phyloP scores from a whole-genome alignment of 2,113 vertebrate species.

The Oncorhynchus clarkii region DNA sequence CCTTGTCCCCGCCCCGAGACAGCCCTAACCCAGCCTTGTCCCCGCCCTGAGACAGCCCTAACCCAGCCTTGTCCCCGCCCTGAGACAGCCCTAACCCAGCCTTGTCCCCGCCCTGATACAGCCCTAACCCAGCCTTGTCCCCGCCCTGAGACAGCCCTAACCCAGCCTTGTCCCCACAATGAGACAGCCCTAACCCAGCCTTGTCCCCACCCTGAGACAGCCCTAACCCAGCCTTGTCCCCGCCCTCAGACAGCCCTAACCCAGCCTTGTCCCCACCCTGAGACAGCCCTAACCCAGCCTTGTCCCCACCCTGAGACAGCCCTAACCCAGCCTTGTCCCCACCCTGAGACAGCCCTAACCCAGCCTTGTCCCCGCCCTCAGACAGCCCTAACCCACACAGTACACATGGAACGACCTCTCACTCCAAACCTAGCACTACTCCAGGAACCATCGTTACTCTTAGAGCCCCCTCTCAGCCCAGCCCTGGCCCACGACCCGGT shows the following conservation, averaged over 20 bases:
- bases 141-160: too few species aligned
- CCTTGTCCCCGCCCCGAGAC: constrained; percentile 29
- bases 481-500: constrained; percentile 2
- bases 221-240: constrained; percentile 3
- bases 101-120: constrained; percentile 21
- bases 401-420: too few species aligned
- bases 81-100: not conserved
- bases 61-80: constrained; percentile 23
- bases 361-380: too few species aligned
- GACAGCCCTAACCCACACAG: too few species aligned
- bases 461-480: constrained; percentile 49
- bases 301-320: too few species aligned
- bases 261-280: constrained; percentile 2
- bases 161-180: too few species aligned
- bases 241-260: constrained; percentile 18
- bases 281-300: too few species aligned
- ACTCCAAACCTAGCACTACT: constrained; percentile 5
- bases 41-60: constrained; percentile 19
- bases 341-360: too few species aligned
- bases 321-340: too few species aligned
- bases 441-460: constrained; percentile 15
- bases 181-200: too few species aligned
- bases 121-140: too few species aligned
- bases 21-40: not conserved
- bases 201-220: too few species aligned